phyloP scores from a whole-genome alignment of 2,888 invertebrate species.

The Minunthozetes semirufus region DNA sequence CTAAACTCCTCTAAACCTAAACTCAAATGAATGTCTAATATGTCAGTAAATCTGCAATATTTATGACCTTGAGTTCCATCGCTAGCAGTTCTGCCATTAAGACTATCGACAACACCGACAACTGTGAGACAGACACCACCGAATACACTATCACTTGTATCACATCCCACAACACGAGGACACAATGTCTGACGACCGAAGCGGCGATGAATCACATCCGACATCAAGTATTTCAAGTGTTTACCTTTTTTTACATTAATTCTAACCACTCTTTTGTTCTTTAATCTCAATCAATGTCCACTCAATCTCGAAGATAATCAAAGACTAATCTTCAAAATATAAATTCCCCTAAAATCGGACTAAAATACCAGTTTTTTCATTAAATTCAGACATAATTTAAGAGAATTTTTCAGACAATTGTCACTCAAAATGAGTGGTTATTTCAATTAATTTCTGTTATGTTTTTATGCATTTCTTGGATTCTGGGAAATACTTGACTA shows the following conservation, averaged over 20 bases:
- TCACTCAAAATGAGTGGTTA: background rate
- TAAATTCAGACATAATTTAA: background rate
- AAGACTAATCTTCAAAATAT: background rate
- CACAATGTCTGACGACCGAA: conserved; percentile 36
- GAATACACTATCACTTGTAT: background rate
- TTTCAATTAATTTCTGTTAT: too few relatives aligned
- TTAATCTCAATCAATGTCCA: background rate
- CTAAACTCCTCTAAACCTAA: background rate
- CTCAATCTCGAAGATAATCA: background rate
- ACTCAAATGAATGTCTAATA: background rate
- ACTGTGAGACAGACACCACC: background rate
- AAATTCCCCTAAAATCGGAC: too few relatives aligned
- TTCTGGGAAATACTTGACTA: too few relatives aligned
- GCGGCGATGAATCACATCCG: conserved; percentile 36
- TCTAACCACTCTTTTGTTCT: background rate
- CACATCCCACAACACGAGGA: background rate
- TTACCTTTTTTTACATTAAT: background rate
- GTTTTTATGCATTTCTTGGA: too few relatives aligned
- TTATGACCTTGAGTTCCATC: conserved; percentile 29
- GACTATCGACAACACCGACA: conserved; percentile 10
- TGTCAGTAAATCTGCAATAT: conserved; percentile 11
- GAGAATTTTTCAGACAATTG: background rate
- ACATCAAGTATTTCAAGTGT: conserved; percentile 33
- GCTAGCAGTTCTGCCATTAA: conserved; percentile 3
- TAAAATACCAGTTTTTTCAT: background rate